phyloP scores from a whole-genome alignment of 2,888 invertebrate species.

The Drosophila rubida region DNA sequence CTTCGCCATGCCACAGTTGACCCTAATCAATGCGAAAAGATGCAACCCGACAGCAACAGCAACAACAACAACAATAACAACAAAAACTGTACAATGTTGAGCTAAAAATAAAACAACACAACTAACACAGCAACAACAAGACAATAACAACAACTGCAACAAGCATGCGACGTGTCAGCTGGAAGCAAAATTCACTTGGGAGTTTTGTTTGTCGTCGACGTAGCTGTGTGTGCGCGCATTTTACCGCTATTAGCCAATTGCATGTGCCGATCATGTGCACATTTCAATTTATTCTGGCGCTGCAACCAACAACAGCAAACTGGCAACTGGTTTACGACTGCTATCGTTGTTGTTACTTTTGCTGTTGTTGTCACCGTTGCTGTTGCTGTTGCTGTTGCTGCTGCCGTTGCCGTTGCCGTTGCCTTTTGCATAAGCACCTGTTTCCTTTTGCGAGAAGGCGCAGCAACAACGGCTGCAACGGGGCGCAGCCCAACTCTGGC shows the following conservation, averaged over 20 bases:
- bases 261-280: slow-evolving; percentile 62
- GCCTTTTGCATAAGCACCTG: slow-evolving; percentile 71
- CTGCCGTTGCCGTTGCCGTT: slow-evolving; percentile 15
- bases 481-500: slow-evolving; percentile 21
- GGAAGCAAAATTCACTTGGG: slow-evolving; percentile 22
- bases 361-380: slow-evolving; percentile 9
- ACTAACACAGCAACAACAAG: slow-evolving; percentile 8
- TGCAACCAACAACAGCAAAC: slow-evolving; percentile 16
- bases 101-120: slow-evolving; percentile 30
- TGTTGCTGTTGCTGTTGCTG: slow-evolving; percentile 16
- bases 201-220: background rate
- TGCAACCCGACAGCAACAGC: slow-evolving; percentile 41
- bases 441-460: slow-evolving; percentile 46
- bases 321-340: slow-evolving; percentile 53
- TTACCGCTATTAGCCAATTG: slow-evolving; percentile 74
- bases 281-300: slow-evolving; percentile 73
- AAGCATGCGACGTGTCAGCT: slow-evolving; percentile 6
- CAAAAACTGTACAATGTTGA: slow-evolving; percentile 13
- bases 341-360: slow-evolving; percentile 21
- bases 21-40: slow-evolving; percentile 65
- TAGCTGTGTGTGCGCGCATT: slow-evolving; percentile 42
- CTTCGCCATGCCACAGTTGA: slow-evolving; percentile 52
- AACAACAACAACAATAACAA: background rate
- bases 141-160: slow-evolving; percentile 16
- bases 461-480: slow-evolving; percentile 9